These are phyloP conservation scores for Beroe forskalii DNA, from an alignment of 37 sponge, comb jelly and placozoan species.

Conservation along the genomic window DNA sequence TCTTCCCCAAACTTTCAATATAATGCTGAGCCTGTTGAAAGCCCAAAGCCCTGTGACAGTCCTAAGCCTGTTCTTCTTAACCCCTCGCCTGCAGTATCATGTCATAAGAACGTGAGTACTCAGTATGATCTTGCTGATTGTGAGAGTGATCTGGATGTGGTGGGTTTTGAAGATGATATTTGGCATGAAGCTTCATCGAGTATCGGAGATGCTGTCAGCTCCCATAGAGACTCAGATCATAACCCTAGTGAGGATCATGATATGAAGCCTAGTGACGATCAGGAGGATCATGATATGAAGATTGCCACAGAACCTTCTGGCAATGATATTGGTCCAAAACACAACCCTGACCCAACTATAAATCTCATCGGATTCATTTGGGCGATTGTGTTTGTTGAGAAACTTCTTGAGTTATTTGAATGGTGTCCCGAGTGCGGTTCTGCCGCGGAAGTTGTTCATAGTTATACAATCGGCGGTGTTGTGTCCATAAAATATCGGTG, in stretches of 20 bases:
- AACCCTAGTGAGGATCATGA: not conserved
- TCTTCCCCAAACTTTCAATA: too few relatives aligned
- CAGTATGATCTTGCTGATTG: too few relatives aligned
- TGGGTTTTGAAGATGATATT: not conserved
- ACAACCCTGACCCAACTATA: not conserved
- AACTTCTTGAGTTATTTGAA: not conserved
- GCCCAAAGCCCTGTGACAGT: too few relatives aligned
- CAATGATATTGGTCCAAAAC: constrained; percentile 1
- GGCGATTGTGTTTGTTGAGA: not conserved
- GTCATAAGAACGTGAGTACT: too few relatives aligned
- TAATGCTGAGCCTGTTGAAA: too few relatives aligned
- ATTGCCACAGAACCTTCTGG: not conserved
- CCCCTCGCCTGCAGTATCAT: too few relatives aligned
- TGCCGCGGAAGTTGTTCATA: not conserved
- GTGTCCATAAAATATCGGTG: not conserved
- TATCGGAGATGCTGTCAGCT: not conserved
- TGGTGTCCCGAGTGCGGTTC: not conserved
- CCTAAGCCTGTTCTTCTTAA: too few relatives aligned
- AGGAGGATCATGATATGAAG: not conserved
- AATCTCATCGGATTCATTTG: not conserved
- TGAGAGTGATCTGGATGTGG: too few relatives aligned
- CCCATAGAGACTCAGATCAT: not conserved
- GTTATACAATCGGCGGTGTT: not conserved
- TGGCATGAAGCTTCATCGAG: not conserved
- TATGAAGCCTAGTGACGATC: too few relatives aligned